phyloP scores from a whole-genome alignment of 2,888 invertebrate genomes.

The Nineta flava region DNA sequence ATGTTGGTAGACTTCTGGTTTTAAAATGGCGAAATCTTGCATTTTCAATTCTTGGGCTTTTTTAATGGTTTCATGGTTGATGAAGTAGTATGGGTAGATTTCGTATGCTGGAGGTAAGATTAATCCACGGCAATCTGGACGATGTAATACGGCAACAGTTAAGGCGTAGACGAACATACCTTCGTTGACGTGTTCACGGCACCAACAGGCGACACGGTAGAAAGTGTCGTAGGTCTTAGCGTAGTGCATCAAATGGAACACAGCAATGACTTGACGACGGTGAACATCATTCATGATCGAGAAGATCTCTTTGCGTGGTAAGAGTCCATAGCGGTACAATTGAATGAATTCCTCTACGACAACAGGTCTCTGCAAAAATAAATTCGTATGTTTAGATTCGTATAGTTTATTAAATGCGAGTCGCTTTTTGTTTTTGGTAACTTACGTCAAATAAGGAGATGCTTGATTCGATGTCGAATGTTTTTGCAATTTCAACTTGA shows the following conservation, averaged over 20 bases:
- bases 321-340: conserved; percentile 35
- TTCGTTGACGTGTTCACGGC: conserved; percentile 51
- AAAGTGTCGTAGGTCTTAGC: conserved; percentile 58
- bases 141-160: conserved; percentile 42
- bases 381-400: no score
- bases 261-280: conserved; percentile 40
- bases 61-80: conserved; percentile 48
- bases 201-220: conserved; percentile 48
- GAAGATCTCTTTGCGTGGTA: conserved; percentile 44
- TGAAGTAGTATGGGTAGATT: conserved; percentile 54
- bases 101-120: conserved; percentile 56
- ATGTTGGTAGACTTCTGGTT: conserved; percentile 23
- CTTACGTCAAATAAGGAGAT: conserved; percentile 36
- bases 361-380: not conserved
- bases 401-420: no score
- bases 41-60: conserved; percentile 46
- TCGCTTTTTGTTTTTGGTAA: no score
- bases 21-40: conserved; percentile 26
- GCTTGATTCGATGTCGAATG: conserved; percentile 41
- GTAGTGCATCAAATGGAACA: conserved; percentile 50
- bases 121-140: conserved; percentile 44
- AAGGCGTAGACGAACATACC: conserved; percentile 50
- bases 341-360: conserved; percentile 38
- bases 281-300: conserved; percentile 43
- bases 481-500: conserved; percentile 36